These are phyloP conservation scores for Pandemis heparana DNA, from an alignment of 2,888 invertebrate species.

Conservation along the genomic window DNA sequence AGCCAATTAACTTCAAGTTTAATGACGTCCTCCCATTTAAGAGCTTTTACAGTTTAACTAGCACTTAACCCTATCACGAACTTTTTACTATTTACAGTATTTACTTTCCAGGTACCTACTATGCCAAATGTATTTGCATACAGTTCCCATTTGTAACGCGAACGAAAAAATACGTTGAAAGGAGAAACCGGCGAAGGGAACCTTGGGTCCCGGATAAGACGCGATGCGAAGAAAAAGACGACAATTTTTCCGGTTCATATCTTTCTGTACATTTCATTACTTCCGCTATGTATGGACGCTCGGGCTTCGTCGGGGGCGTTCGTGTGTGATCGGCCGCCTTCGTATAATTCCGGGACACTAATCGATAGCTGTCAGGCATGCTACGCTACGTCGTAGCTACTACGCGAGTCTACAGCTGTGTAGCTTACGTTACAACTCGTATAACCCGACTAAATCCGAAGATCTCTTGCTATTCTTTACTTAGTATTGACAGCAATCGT, in stretches of 20 bases:
- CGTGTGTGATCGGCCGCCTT: conserved; percentile 62
- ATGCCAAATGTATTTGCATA: conserved; percentile 52
- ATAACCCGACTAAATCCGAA: conserved; percentile 59
- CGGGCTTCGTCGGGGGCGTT: conserved; percentile 62
- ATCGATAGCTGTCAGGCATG: conserved; percentile 77
- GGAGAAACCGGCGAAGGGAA: conserved; percentile 71
- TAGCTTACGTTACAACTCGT: conserved; percentile 71
- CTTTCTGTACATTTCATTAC: conserved; percentile 84
- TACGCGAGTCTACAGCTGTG: conserved; percentile 74
- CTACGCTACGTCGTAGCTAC: conserved; percentile 69
- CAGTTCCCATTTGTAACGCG: conserved; percentile 65
- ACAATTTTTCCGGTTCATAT: conserved; percentile 85
- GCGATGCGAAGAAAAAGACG: conserved; percentile 78
- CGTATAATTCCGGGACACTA: conserved; percentile 68
- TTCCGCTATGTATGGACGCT: conserved; percentile 80
- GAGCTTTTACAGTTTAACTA: conserved; percentile 54
- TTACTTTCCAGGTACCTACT: conserved; percentile 1
- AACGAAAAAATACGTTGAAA: conserved; percentile 64
- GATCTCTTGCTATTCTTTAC: conserved; percentile 52
- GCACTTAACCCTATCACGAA: conserved; percentile 36
- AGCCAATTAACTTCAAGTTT: conserved; percentile 72
- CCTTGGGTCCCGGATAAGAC: conserved; percentile 70
- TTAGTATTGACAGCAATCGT: conserved; percentile 20
- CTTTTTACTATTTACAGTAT: conserved; percentile 10
- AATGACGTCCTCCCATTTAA: conserved; percentile 71